Base-by-base conservation (phyloP, 2,888 invertebrate genomes). In the Zootermopsis nevadensis region DNA sequence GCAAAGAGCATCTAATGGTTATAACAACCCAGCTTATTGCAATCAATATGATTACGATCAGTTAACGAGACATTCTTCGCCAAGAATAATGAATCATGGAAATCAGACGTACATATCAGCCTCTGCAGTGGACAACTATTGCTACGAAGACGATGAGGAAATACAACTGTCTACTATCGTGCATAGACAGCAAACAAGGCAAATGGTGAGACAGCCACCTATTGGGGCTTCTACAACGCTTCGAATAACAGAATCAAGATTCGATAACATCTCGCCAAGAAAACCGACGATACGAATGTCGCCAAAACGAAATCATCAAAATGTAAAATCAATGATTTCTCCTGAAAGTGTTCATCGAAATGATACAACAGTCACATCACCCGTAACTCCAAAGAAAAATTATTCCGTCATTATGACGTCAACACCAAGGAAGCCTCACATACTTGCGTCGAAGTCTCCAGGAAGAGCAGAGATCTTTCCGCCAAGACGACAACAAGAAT, bases 171-270 rank as follows among this genome's bases (percentile, higher is more conserved):
- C 60, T 6, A 66, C 38, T 19, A 66, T 53, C n/a, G 35, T 60
- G 10, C 12, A 24, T 2, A 74, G 38, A 8, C 42, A 74, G n/a
- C 69, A 69, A 33, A n/a, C 30, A n/a, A 69, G 69, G 33, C 24
- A 92, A 87, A 90, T 91, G 81, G 33, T 81, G 7, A 15, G 79
- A 2, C 76, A 80, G 42, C 80, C 80, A 0, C 83, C 83, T 6
- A 72, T 74, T 35, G 80, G 81, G 38, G 80, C 83, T 15, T 30
- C 83, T 4, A 80, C 83, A 15, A 72, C 83, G 15, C 27, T 76
- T 24, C 30, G 77, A 27, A n/a, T 74, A 15, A 33, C 22, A 7
- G 83, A 83, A 33, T 33, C 79, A 2, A 35, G 35, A 1, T 19
- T 24, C 15, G 74, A 38, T 22, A 74, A 74, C 74, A 10, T 10